phyloP scores from a whole-genome alignment of 2,113 vertebrate genomes.

The Menura novaehollandiae region DNA sequence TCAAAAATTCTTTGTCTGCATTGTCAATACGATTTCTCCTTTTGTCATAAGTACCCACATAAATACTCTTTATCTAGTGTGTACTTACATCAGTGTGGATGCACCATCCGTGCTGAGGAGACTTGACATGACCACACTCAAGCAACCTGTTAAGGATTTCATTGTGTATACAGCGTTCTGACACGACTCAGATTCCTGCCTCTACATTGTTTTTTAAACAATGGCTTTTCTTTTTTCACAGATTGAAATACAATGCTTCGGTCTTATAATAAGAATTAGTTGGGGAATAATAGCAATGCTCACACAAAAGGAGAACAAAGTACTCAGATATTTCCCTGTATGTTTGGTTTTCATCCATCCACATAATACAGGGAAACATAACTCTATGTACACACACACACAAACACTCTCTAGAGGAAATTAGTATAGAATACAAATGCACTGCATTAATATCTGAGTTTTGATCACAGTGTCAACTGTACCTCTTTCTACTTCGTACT shows the following conservation, averaged over 20 bases:
- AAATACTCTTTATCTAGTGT: neutral
- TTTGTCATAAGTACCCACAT: neutral
- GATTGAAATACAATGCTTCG: neutral
- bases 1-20: neutral
- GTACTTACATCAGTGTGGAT: neutral
- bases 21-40: neutral
- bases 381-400: neutral
- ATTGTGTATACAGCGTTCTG: neutral
- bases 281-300: neutral
- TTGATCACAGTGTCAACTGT: neutral
- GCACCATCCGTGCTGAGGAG: neutral
- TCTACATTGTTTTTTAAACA: conserved; percentile 3
- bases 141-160: neutral
- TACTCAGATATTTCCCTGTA: neutral
- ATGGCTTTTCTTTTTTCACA: neutral
- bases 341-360: neutral
- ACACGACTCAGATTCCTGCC: neutral
- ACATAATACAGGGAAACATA: neutral
- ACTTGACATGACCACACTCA: neutral
- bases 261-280: neutral
- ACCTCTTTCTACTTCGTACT: neutral
- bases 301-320: neutral
- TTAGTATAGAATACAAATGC: neutral
- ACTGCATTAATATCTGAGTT: neutral
- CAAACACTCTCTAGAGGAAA: neutral